phyloP scores from a whole-genome alignment of 2,888 invertebrate genomes.

The Suillia variegata region DNA sequence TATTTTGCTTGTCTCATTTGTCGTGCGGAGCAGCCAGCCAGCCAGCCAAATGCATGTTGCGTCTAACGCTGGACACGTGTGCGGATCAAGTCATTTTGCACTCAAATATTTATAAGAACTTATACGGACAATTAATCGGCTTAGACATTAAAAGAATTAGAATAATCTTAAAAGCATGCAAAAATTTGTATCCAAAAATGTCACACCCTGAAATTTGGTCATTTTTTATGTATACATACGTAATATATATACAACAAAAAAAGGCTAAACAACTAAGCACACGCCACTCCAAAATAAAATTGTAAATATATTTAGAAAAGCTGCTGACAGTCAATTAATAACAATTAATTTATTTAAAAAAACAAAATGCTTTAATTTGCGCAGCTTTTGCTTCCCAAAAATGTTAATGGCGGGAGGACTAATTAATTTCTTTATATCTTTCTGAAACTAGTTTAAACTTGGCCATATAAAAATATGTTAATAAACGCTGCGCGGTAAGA shows the following conservation, averaged over 20 bases:
- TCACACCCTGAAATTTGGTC: too few species aligned
- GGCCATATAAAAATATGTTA: neutral
- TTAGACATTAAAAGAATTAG: too few species aligned
- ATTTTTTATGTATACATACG: too few species aligned
- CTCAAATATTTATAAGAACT: too few species aligned
- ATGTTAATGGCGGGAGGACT: neutral
- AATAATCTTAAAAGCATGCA: too few species aligned
- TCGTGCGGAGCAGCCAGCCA: neutral
- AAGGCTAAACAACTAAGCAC: too few species aligned
- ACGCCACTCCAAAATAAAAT: neutral
- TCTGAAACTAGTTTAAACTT: conserved; percentile 1
- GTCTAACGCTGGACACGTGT: neutral
- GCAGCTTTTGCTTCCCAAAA: neutral
- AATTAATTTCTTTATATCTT: neutral
- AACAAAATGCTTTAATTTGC: neutral
- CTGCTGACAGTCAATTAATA: neutral
- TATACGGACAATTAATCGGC: too few species aligned
- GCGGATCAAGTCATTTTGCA: neutral
- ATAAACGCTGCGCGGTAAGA: neutral
- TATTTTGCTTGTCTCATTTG: neutral
- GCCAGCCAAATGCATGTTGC: neutral
- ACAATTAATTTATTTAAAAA: too few species aligned
- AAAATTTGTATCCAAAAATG: too few species aligned
- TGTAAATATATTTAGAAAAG: neutral
- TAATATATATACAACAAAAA: too few species aligned